Percentiles rank a stretch among this genome's conserved stretches.
Conservation (phyloP, 1,140 invertebrate genomes). For the Drosophila punjabiensis region DNA sequence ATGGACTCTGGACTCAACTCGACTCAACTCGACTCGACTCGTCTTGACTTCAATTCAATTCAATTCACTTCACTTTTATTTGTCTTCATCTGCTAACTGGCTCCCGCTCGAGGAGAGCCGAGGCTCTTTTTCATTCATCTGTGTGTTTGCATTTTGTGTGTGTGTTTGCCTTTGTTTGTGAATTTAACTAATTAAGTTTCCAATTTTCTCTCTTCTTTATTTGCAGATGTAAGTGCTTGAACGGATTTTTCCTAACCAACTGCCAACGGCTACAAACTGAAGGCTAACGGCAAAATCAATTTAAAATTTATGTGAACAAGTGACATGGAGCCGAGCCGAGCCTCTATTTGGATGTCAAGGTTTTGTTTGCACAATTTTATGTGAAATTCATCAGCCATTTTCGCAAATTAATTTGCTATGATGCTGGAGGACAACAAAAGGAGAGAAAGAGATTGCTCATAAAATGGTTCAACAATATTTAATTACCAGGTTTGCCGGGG, state of each 20-base stretch:
- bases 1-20: constrained; percentile 6
- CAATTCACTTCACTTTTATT: constrained; percentile 63
- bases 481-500: constrained; percentile 1
- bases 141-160: constrained; percentile 28
- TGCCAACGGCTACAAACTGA: not conserved
- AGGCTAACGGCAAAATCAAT: constrained; percentile 32
- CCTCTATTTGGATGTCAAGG: constrained; percentile 37
- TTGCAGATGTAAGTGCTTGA: constrained; percentile 77
- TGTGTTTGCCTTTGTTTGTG: constrained; percentile 58
- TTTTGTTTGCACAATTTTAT: constrained; percentile 32
- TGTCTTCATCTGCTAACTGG: constrained; percentile 49
- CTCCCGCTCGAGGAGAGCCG: constrained; percentile 10
- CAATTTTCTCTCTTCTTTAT: constrained; percentile 58
- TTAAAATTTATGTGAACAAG: constrained; percentile 22
- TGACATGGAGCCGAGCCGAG: not conserved
- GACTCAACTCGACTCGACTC: not conserved
- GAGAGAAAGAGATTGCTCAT: not conserved
- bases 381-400: constrained; percentile 29
- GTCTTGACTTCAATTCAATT: constrained; percentile 49
- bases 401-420: constrained; percentile 40
- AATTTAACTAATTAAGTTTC: constrained; percentile 79
- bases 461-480: constrained; percentile 27
- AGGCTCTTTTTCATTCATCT: constrained; percentile 25
- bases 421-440: constrained; percentile 19
- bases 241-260: constrained; percentile 21